Base-by-base conservation (phyloP, 92 coral and sea anemone species). In the Heliopora coerulea region DNA sequence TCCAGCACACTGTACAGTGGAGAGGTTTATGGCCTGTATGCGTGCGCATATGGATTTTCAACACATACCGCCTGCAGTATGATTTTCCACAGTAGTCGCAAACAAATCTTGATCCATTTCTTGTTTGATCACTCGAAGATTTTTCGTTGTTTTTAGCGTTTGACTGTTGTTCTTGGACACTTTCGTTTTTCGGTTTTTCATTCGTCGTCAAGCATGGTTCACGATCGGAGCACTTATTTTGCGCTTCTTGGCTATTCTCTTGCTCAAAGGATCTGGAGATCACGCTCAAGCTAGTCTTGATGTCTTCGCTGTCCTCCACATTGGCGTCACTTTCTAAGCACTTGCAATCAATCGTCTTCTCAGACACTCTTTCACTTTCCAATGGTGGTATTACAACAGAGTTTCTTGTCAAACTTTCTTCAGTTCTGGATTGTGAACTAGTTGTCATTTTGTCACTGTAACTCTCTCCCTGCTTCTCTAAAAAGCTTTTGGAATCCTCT, bases 1-100 rank as follows among this genome's bases (percentile, higher is more conserved):
- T 95, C 79, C 89, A 90, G 60, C 99, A 95, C 48, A 95, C 96
- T 25, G 91, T 95, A 65, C 99, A 95, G 41, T 82, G 91, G 69
- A 95, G 84, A 9, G 99, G 99, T 73, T 95, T 95, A 86, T 89
- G 89, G 17, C 99, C 99, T 0, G 99, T 95, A 73, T 95, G 99
- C 73, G 99, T 95, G 60, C 99, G 81, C 99, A 89, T 95, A 84
- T 95, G 99, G 32, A 95, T 95, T 75, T 95, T 95, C 78, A 95
- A 62, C 37, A 95, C 99, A 65, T 95, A 95, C 44, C 91, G 91
- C 37, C 99, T 57, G 68, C 99, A 95, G 75, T 95, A 95, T n/a
- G 89, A 96, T 39, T 95, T 95, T 8, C 99, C 99, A 59, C 99
- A 95, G 52, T 80, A 95, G n/a, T 95, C 91, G 62, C 99, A 95